phyloP scores from a whole-genome alignment of 1,140 invertebrate genomes.

The Spodoptera litura region DNA sequence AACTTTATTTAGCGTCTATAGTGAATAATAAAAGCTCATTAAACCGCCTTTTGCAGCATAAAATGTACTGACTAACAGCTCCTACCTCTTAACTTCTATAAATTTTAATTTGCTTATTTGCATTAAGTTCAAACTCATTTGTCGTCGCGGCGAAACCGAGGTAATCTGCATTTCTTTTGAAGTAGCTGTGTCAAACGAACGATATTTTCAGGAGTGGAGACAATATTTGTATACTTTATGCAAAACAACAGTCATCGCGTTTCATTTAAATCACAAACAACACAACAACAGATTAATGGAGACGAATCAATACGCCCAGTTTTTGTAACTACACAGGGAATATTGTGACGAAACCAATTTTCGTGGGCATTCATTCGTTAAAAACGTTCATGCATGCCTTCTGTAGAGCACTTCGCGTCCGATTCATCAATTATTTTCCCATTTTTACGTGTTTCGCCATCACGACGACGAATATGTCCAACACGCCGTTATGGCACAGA shows the following conservation, averaged over 20 bases:
- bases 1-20: conserved; percentile 19
- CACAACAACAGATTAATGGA: conserved; percentile 24
- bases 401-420: conserved; percentile 54
- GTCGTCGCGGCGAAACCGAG: conserved; percentile 2
- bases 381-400: conserved; percentile 55
- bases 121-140: conserved; percentile 36
- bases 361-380: conserved; percentile 51
- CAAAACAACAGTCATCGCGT: not conserved
- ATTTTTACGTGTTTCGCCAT: conserved; percentile 53
- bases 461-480: conserved; percentile 24
- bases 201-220: not conserved
- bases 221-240: not conserved
- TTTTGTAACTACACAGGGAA: conserved; percentile 3
- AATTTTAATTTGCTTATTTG: conserved; percentile 39
- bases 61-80: conserved; percentile 2
- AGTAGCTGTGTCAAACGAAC: conserved; percentile 18
- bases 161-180: conserved; percentile 38
- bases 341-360: conserved; percentile 54
- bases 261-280: conserved; percentile 1
- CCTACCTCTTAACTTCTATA: conserved; percentile 28
- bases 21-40: conserved; percentile 33
- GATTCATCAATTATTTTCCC: conserved; percentile 64
- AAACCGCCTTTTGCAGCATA: conserved; percentile 32
- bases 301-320: conserved; percentile 22
- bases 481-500: conserved; percentile 44